Evolutionary conservation across 2,888 invertebrate species (phyloP).

Genomic region (Acanthococcus lagerstroemiae): DNA sequence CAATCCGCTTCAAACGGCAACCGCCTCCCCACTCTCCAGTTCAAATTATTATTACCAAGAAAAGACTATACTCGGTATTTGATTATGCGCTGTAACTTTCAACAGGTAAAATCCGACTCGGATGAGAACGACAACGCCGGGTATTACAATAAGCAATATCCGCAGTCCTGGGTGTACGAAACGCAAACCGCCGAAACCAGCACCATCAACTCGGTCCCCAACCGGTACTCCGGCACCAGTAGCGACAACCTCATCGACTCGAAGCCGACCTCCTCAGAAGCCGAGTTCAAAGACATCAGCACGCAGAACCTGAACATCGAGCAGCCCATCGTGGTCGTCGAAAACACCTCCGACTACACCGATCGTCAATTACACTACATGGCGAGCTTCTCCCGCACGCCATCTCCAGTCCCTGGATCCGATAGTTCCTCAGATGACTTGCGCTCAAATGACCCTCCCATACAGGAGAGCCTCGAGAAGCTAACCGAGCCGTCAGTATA

Average conservation of each 20-base stretch:
- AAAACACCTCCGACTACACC: conserved; percentile 40
- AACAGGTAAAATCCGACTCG: conserved; percentile 42
- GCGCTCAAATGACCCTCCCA: conserved; percentile 36
- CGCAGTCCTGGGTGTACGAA: conserved; percentile 46
- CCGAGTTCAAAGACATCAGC: conserved; percentile 33
- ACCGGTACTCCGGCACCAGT: conserved; percentile 22
- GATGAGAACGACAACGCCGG: conserved; percentile 38
- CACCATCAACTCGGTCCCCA: conserved; percentile 26
- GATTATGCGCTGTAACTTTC: conserved; percentile 12
- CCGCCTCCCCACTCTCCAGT: too few species aligned
- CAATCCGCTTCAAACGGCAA: too few species aligned
- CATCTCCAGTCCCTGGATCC: conserved; percentile 43
- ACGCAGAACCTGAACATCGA: conserved; percentile 31
- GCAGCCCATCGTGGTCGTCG: conserved; percentile 34
- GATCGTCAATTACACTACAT: conserved; percentile 45
- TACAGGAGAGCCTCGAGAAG: conserved; percentile 45
- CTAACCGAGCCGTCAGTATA: conserved; percentile 45
- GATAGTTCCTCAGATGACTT: conserved; percentile 42
- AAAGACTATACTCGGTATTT: not conserved
- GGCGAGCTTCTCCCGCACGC: conserved; percentile 46
- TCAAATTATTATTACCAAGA: not conserved
- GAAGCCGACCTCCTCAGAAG: conserved; percentile 36
- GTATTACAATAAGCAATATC: conserved; percentile 19
- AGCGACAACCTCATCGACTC: conserved; percentile 33
- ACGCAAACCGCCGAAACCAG: conserved; percentile 38